These are phyloP conservation scores for Macquaria ambigua DNA, from an alignment of 2,113 vertebrate genomes.

Conservation along the genomic window DNA sequence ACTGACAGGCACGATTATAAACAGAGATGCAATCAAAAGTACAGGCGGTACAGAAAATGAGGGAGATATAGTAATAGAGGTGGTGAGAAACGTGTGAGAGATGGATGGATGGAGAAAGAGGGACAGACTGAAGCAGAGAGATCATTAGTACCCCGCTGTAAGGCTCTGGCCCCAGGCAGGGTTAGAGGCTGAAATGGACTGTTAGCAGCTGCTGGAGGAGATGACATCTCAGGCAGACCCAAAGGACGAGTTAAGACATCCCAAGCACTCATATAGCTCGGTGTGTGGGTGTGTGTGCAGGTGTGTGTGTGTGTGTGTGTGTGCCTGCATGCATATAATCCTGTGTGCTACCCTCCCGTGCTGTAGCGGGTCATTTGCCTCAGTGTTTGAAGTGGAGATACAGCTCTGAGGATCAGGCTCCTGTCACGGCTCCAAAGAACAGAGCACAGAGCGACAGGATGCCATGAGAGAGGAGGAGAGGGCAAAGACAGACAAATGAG, in stretches of 20 bases:
- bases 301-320: slow-evolving; percentile 18
- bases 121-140: slow-evolving; percentile 41
- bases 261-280: slow-evolving; percentile 27
- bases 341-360: slow-evolving; percentile 32
- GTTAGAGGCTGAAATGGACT: slow-evolving; percentile 67
- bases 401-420: slow-evolving; percentile 61
- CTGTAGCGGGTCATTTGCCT: slow-evolving; percentile 61
- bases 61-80: slow-evolving; percentile 25
- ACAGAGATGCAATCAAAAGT: slow-evolving; percentile 33
- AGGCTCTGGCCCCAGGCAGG: slow-evolving; percentile 60
- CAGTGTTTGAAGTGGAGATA: slow-evolving; percentile 72
- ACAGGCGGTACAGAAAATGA: slow-evolving; percentile 33
- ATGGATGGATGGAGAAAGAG: slow-evolving; percentile 31
- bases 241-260: slow-evolving; percentile 66
- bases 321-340: slow-evolving; percentile 35
- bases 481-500: slow-evolving; percentile 62
- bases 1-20: slow-evolving; percentile 32
- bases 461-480: slow-evolving; percentile 57
- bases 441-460: slow-evolving; percentile 56
- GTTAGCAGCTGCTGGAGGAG: slow-evolving; percentile 69
- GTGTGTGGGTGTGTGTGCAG: slow-evolving; percentile 32
- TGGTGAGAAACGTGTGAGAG: slow-evolving; percentile 26
- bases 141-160: slow-evolving; percentile 65
- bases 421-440: slow-evolving; percentile 70
- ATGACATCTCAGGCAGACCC: slow-evolving; percentile 59